A percentile compares a stretch with the other conserved stretches of the same genome.
These are phyloP conservation scores for Synanceia verrucosa DNA, from an alignment of 2,797 vertebrate genomes.

Conservation along the genomic window DNA sequence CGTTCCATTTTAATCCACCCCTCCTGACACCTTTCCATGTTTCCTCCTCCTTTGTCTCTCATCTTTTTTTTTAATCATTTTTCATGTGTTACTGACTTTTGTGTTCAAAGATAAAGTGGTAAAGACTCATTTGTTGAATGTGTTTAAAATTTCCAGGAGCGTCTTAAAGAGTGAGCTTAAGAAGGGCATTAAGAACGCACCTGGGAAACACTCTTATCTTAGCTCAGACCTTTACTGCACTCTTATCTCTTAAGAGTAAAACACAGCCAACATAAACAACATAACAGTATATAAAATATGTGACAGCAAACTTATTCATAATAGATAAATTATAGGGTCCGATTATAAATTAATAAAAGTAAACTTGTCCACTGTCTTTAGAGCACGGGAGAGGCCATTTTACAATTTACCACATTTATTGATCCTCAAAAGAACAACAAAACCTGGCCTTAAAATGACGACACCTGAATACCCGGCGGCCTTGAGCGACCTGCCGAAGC, in stretches of 20 bases:
- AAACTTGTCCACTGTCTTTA: not conserved
- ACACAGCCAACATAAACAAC: too few species aligned
- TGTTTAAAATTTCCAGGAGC: too few species aligned
- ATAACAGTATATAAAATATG: too few species aligned
- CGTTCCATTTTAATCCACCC: conserved; percentile 69
- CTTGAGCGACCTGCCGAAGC: not conserved
- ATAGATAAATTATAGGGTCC: too few species aligned
- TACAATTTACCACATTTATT: not conserved
- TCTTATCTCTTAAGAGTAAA: too few species aligned
- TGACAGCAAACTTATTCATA: too few species aligned
- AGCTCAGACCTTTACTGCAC: too few species aligned
- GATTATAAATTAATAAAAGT: too few species aligned
- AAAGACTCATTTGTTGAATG: too few species aligned
- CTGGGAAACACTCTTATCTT: too few species aligned
- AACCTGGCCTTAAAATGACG: not conserved
- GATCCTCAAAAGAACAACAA: not conserved
- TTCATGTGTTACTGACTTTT: not conserved
- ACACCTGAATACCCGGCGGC: not conserved
- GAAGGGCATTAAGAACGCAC: too few species aligned
- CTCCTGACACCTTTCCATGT: conserved; percentile 31
- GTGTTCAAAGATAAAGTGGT: not conserved
- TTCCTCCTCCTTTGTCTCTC: conserved; percentile 41
- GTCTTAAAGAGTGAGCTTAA: too few species aligned
- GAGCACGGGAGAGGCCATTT: not conserved
- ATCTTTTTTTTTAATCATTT: not conserved